phyloP scores from a whole-genome alignment of 2,797 vertebrate species.

The Phyllotis vaccarum region DNA sequence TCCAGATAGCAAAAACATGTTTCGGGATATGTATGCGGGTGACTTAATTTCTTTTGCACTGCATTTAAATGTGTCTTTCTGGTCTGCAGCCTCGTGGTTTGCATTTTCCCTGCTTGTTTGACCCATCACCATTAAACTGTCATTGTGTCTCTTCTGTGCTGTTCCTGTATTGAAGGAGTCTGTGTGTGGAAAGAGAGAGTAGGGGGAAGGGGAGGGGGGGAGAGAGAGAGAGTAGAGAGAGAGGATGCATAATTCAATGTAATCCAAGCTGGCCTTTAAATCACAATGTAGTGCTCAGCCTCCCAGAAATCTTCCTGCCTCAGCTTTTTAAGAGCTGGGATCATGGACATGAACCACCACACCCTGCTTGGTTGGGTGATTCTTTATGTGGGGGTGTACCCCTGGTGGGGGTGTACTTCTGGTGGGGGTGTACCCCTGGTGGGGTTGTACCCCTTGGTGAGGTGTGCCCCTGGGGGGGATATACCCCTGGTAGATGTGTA shows the following conservation, averaged over 20 bases:
- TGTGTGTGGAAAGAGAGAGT: background rate
- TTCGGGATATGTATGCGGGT: background rate
- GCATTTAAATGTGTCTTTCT: conserved; percentile 23
- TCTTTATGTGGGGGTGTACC: background rate
- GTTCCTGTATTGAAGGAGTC: background rate
- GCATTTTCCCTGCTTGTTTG: background rate
- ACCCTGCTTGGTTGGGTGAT: background rate
- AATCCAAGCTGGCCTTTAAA: background rate
- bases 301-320: background rate
- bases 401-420: too few species aligned
- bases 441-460: too few species aligned
- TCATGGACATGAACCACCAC: background rate
- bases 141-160: background rate
- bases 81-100: background rate
- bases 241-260: too few species aligned
- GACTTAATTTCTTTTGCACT: conserved; percentile 35
- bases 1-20: conserved; percentile 21
- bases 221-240: background rate
- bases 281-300: background rate
- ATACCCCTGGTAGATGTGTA: too few species aligned
- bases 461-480: too few species aligned
- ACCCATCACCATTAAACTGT: too few species aligned
- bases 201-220: background rate
- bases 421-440: background rate
- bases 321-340: background rate